Conservation (phyloP, 2,113 vertebrate species). For the Tenrec ecaudatus region DNA sequence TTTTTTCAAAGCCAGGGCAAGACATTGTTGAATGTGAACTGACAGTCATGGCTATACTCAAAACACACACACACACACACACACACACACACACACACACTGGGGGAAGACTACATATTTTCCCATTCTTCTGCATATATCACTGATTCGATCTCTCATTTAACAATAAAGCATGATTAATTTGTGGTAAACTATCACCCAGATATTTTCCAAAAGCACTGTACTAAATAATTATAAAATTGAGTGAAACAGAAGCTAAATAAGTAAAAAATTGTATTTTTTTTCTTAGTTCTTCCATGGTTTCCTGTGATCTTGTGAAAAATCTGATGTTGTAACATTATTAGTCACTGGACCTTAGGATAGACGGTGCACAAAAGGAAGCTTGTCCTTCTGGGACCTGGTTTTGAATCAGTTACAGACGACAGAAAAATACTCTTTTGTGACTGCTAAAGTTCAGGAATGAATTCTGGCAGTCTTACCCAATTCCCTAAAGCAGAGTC, state of each 20-base stretch:
- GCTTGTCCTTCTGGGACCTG: slow-evolving; percentile 87
- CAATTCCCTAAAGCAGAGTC: slow-evolving; percentile 86
- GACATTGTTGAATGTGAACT: slow-evolving; percentile 79
- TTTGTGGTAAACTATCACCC: slow-evolving; percentile 60
- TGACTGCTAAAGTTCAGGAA: slow-evolving; percentile 88
- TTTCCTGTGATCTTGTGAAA: slow-evolving; percentile 81
- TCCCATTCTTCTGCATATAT: slow-evolving; percentile 61
- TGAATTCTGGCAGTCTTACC: slow-evolving; percentile 87
- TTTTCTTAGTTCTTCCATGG: slow-evolving; percentile 67
- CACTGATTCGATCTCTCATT: slow-evolving; percentile 73
- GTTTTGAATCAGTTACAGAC: slow-evolving; percentile 87
- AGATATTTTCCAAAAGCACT: slow-evolving; percentile 70
- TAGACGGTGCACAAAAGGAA: slow-evolving; percentile 87
- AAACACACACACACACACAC: background rate
- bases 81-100: no score
- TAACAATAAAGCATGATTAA: slow-evolving; percentile 67
- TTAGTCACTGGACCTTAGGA: slow-evolving; percentile 79
- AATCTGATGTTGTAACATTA: slow-evolving; percentile 75
- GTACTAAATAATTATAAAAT: slow-evolving; percentile 70
- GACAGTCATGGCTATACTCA: slow-evolving; percentile 73
- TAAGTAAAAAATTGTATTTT: slow-evolving; percentile 64
- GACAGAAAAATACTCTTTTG: slow-evolving; percentile 90
- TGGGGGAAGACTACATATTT: slow-evolving; percentile 6
- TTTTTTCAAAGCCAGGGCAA: slow-evolving; percentile 73
- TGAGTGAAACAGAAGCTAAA: slow-evolving; percentile 60